Conservation (phyloP, 2,888 invertebrate genomes). For the Isotomurus palustris region DNA sequence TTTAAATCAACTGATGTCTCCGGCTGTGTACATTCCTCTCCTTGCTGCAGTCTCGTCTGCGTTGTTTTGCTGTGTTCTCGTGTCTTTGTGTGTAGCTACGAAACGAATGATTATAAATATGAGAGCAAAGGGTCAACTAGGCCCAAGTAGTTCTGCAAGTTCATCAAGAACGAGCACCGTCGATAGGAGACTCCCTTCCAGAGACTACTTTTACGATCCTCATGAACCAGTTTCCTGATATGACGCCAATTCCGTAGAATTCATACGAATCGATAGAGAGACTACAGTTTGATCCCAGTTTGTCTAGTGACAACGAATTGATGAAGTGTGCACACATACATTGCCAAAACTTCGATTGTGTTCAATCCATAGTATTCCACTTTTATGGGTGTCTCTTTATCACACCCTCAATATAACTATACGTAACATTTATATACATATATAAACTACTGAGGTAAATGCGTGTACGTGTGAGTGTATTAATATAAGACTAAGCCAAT, state of each 20-base stretch:
- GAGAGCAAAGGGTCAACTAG: constrained; percentile 4
- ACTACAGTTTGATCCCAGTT: constrained; percentile 74
- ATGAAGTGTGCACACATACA: too few relatives aligned
- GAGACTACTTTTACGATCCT: constrained; percentile 63
- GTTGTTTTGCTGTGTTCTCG: constrained; percentile 49
- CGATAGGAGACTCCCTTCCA: constrained; percentile 58
- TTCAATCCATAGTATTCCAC: too few relatives aligned
- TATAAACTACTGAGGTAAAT: too few relatives aligned
- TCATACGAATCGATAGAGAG: constrained; percentile 87
- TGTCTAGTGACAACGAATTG: too few relatives aligned
- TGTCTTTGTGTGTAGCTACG: constrained; percentile 52
- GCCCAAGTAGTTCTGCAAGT: background rate
- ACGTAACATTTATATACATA: too few relatives aligned
- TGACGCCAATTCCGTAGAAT: constrained; percentile 78
- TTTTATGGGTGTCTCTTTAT: too few relatives aligned
- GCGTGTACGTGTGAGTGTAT: too few relatives aligned
- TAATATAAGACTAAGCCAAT: too few relatives aligned
- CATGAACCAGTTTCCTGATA: constrained; percentile 67
- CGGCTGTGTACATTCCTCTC: constrained; percentile 45
- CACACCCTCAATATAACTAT: too few relatives aligned
- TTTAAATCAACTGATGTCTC: constrained; percentile 42
- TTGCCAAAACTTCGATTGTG: too few relatives aligned
- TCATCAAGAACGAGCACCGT: constrained; percentile 20
- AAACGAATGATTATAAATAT: constrained; percentile 52
- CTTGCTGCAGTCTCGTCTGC: constrained; percentile 41